These are phyloP conservation scores for Ochropleura leucogaster DNA, from an alignment of 2,888 invertebrate species.

Conservation along the genomic window DNA sequence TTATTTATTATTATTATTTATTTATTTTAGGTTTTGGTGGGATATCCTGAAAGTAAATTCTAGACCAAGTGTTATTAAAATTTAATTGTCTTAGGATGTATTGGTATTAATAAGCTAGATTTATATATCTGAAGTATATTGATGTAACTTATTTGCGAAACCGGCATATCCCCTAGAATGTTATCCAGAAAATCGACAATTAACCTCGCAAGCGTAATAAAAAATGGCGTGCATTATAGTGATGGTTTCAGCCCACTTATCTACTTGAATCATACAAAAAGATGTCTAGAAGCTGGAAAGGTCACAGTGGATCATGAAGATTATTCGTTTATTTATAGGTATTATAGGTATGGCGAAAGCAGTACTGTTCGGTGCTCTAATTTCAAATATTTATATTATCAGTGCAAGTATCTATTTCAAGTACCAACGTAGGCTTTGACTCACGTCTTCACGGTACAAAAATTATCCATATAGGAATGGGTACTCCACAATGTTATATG, in stretches of 20 bases:
- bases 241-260: background rate
- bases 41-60: background rate
- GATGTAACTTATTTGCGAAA: background rate
- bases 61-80: background rate
- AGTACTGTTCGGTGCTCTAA: background rate
- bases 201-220: background rate
- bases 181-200: background rate
- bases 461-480: background rate
- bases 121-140: background rate
- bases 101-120: background rate
- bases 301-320: background rate
- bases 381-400: background rate
- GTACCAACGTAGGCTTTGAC: background rate
- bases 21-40: background rate
- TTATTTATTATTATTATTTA: no score
- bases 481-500: background rate
- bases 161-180: background rate
- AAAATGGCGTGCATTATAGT: background rate
- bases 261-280: background rate
- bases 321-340: background rate
- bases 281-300: background rate
- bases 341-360: background rate
- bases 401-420: background rate
- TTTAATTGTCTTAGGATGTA: background rate
- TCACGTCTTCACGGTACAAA: background rate